Conservation (phyloP, 2,888 invertebrate genomes). For the Molorchus minor region DNA sequence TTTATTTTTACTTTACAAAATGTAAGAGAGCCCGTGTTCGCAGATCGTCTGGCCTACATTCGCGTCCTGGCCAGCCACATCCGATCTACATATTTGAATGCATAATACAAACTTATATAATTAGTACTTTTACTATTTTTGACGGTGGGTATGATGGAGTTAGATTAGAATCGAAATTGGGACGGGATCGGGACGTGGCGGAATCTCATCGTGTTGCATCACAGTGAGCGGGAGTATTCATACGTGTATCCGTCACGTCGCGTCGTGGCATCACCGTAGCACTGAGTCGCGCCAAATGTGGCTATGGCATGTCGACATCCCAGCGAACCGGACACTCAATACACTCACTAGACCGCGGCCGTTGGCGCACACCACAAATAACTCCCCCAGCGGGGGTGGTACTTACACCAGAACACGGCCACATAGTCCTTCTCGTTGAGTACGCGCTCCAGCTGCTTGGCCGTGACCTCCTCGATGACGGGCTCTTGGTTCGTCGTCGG, state of each 20-base stretch:
- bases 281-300: conserved; percentile 59
- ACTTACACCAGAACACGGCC: conserved; percentile 97
- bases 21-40: conserved; percentile 19
- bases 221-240: conserved; percentile 32
- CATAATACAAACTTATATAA: conserved; percentile 7
- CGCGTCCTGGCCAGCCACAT: neutral
- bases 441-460: conserved; percentile 89
- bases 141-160: neutral
- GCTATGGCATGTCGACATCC: conserved; percentile 53
- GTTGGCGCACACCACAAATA: conserved; percentile 24
- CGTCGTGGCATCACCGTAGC: conserved; percentile 27
- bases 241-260: conserved; percentile 15
- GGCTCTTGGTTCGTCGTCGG: conserved; percentile 68
- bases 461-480: conserved; percentile 92
- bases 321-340: conserved; percentile 33
- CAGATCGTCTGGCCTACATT: conserved; percentile 29
- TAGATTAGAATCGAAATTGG: no score
- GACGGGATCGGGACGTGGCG: conserved; percentile 1
- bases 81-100: neutral
- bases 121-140: neutral
- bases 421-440: conserved; percentile 92
- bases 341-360: conserved; percentile 31
- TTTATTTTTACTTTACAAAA: conserved; percentile 38
- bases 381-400: conserved; percentile 41
- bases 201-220: conserved; percentile 23